phyloP scores from a whole-genome alignment of 2,888 invertebrate genomes.

The Globia sparganii region DNA sequence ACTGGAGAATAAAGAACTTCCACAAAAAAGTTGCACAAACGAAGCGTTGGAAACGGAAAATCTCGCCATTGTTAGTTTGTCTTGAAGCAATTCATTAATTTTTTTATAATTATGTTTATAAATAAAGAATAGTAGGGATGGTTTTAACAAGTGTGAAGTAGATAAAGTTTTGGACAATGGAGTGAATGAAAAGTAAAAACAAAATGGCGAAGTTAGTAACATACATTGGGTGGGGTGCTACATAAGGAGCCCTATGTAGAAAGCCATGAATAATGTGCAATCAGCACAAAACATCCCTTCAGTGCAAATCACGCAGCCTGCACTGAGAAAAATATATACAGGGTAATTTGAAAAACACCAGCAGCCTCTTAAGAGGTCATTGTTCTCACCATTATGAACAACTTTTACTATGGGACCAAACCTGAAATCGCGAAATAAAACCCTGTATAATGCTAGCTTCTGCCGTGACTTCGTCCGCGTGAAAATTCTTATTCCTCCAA shows the following conservation, averaged over 20 bases:
- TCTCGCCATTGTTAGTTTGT: constrained; percentile 9
- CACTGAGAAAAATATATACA: not conserved
- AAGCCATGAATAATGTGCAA: not conserved
- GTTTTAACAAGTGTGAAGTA: not conserved
- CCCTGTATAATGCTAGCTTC: no score
- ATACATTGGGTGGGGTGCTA: not conserved
- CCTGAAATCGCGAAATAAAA: no score
- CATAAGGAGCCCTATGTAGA: not conserved
- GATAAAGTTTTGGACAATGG: constrained; percentile 1
- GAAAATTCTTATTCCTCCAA: not conserved
- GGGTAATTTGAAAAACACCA: no score
- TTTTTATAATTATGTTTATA: constrained; percentile 17
- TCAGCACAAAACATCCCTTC: not conserved
- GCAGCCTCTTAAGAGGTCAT: no score
- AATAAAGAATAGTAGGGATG: not conserved
- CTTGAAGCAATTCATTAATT: constrained; percentile 21
- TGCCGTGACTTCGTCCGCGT: not conserved
- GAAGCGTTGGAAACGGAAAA: not conserved
- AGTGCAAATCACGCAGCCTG: not conserved
- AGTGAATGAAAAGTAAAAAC: not conserved
- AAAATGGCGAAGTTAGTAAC: not conserved
- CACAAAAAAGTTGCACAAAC: constrained; percentile 21
- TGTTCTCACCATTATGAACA: no score
- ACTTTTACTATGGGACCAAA: no score
- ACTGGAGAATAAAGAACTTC: constrained; percentile 12